Evolutionary conservation across 1,140 invertebrate genomes (phyloP).

Genomic region (Hypothenemus hampei): DNA sequence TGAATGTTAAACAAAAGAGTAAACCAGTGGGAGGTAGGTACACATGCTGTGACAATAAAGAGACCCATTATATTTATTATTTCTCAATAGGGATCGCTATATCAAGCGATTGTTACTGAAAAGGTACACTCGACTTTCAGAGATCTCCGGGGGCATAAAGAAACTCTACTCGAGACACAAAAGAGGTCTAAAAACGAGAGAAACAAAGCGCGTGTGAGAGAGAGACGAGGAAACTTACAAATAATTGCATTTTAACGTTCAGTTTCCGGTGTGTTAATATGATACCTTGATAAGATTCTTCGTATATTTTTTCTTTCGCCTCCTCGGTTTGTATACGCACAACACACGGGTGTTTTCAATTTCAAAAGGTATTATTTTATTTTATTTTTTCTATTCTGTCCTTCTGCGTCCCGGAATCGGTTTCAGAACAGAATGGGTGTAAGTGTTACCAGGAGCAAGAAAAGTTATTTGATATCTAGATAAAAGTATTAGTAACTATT

Average conservation of each 20-base stretch:
- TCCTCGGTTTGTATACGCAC: slow-evolving; percentile 11
- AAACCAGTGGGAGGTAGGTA: slow-evolving; percentile 42
- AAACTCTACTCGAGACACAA: slow-evolving; percentile 29
- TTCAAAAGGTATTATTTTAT: slow-evolving; percentile 25
- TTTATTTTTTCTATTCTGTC: too few relatives aligned
- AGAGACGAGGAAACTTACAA: slow-evolving; percentile 41
- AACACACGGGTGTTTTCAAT: slow-evolving; percentile 23
- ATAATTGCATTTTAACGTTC: slow-evolving; percentile 45
- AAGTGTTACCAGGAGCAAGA: slow-evolving; percentile 21
- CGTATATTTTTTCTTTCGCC: slow-evolving; percentile 31
- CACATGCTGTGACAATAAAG: slow-evolving; percentile 41
- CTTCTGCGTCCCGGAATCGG: slow-evolving; percentile 14
- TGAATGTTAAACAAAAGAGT: slow-evolving; percentile 39
- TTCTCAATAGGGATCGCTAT: slow-evolving; percentile 41
- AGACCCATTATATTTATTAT: slow-evolving; percentile 39
- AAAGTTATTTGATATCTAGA: slow-evolving; percentile 22
- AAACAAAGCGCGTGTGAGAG: too few relatives aligned
- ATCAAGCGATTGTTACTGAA: slow-evolving; percentile 42
- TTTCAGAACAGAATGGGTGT: slow-evolving; percentile 17
- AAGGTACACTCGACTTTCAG: slow-evolving; percentile 44
- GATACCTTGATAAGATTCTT: slow-evolving; percentile 37
- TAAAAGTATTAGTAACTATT: slow-evolving; percentile 18
- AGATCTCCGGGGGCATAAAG: slow-evolving; percentile 35
- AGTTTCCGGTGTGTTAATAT: slow-evolving; percentile 43
- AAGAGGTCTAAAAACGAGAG: slow-evolving; percentile 21